Evolutionary conservation across 2,888 invertebrate genomes (phyloP), one percentile per base, ranked within the genome.

Genomic region (Nymphalis urticae): DNA sequence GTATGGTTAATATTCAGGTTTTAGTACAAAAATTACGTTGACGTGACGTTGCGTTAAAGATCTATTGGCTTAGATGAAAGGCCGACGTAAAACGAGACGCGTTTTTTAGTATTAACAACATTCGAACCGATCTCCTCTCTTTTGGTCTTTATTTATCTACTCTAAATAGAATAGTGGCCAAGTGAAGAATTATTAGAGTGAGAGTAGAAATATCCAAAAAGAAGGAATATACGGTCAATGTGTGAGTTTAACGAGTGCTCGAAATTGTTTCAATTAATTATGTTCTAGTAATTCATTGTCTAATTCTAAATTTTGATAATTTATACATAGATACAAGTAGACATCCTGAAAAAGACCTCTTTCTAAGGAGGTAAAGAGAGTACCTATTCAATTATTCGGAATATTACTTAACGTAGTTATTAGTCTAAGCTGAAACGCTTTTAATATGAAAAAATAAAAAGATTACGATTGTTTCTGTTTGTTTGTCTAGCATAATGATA

Each of bases 211-310:
- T 82, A 85, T 87, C 84, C 87, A 85, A 84, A 84, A 83, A 87
- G 90, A 88, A 89, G 87, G 86, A 87, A 86, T 87, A 85, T 85
- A 88, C 89, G 89, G 90, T 83, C 87, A 88, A 88, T 89, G 92
- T 92, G 92, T 92, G 86, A 89, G 87, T 88, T 87, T 92, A 92
- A 92, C 92, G 86, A 92, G 92, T 92, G 92, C 92, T 91, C 84
- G 83, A 90, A 90, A 88, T 88, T 89, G 86, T 85, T 88, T 86
- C 89, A 88, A 88, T 88, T 90, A 89, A 88, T 88, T 90, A 90
- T 85, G 88, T 82, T 86, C 90, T 91, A 92, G 87, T 90, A 90
- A 90, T 91, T 91, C 90, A 86, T 90, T 90, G 78, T 86, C 87
- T 91, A 90, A 88, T 80, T 86, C 91, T 91, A 92, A 88, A 80